Evolutionary conservation across 2,113 vertebrate genomes (phyloP).

Genomic region (Taxidea taxus): DNA sequence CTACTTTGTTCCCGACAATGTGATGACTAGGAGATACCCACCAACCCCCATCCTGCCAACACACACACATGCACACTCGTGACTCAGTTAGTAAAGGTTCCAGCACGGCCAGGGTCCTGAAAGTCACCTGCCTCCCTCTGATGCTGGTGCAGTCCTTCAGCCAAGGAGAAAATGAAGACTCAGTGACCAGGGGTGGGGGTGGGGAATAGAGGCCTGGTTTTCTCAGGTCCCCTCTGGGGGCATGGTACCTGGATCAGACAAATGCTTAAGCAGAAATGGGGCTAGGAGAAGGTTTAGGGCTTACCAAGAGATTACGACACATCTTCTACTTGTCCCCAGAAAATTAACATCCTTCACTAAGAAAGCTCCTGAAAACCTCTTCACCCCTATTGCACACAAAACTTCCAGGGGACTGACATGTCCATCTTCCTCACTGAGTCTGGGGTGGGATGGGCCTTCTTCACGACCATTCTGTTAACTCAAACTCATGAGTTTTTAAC

Average conservation of each 20-base stretch:
- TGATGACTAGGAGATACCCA: accelerated
- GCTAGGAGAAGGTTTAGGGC: background rate
- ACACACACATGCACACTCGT: background rate
- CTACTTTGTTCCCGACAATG: background rate
- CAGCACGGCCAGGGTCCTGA: background rate
- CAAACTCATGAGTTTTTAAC: background rate
- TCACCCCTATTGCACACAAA: background rate
- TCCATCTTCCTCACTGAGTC: background rate
- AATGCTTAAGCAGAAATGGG: background rate
- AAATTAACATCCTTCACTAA: background rate
- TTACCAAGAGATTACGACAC: background rate
- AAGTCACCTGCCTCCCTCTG: background rate
- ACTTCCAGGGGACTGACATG: background rate
- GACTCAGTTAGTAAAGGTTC: background rate
- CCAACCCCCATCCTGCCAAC: background rate
- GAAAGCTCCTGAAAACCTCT: background rate
- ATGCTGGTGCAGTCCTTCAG: background rate
- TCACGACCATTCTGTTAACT: background rate
- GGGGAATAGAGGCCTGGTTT: background rate
- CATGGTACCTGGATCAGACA: no score
- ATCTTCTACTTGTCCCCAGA: background rate
- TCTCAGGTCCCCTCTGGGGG: no score
- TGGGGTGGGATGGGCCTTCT: background rate
- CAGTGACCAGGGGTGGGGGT: background rate
- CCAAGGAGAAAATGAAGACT: background rate